Percentiles rank a stretch among this genome's conserved stretches.
Evolutionary conservation across 2,888 invertebrate genomes (phyloP).

Genomic region (Acheta domesticus): DNA sequence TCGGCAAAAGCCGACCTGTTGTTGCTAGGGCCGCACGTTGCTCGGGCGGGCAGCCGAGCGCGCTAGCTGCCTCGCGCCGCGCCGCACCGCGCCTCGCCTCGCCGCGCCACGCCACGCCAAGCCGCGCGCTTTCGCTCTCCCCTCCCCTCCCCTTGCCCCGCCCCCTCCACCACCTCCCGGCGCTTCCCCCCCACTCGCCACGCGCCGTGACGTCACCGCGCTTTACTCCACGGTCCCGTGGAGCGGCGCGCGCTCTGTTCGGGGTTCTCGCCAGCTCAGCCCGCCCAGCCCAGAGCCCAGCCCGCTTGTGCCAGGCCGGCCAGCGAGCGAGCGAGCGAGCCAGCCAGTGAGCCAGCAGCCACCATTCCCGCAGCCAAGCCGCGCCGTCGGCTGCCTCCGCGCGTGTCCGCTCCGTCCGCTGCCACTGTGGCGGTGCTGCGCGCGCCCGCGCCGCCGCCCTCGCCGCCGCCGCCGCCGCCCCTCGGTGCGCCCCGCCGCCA

Average conservation of each 20-base stretch:
- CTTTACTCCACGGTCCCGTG: background rate
- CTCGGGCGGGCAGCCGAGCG: too few relatives aligned
- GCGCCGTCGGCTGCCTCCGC: background rate
- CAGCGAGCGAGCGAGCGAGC: background rate
- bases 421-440: background rate
- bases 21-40: background rate
- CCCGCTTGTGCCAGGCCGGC: background rate
- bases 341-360: background rate
- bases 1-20: background rate
- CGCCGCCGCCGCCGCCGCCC: background rate
- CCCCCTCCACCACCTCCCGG: background rate
- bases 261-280: background rate
- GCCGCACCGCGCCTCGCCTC: background rate
- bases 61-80: background rate
- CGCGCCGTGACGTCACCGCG: background rate
- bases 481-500: background rate
- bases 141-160: too few relatives aligned
- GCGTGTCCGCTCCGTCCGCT: background rate
- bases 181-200: background rate
- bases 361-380: background rate
- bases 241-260: background rate
- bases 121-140: too few relatives aligned
- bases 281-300: background rate
- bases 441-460: background rate
- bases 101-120: background rate